A percentile compares a stretch with the other conserved stretches of the same genome.
Evolutionary conservation across 2,888 invertebrate species (phyloP).

Genomic region (Deilephila porcellus): DNA sequence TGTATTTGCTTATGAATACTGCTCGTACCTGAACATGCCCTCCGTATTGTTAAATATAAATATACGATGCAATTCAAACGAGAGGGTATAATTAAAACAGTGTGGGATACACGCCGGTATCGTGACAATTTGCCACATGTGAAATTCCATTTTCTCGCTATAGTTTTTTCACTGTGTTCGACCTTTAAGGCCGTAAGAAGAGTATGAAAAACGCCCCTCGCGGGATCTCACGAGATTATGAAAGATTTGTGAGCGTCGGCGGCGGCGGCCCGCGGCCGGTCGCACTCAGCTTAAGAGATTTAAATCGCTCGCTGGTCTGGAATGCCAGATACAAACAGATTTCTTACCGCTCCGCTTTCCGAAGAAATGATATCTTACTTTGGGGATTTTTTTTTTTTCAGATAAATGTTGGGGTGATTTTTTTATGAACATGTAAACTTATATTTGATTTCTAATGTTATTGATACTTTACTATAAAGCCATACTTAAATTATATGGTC

Average conservation of each 20-base stretch:
- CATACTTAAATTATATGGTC: not conserved
- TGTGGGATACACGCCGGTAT: slow-evolving; percentile 49
- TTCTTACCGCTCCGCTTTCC: slow-evolving; percentile 69
- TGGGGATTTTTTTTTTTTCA: slow-evolving; percentile 12
- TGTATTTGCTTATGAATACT: slow-evolving; percentile 84
- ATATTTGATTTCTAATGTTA: too few relatives aligned
- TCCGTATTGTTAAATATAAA: slow-evolving; percentile 68
- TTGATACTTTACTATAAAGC: not conserved
- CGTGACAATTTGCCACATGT: slow-evolving; percentile 34
- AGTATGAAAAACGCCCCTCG: slow-evolving; percentile 79
- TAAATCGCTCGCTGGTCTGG: slow-evolving; percentile 82
- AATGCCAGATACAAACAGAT: slow-evolving; percentile 83
- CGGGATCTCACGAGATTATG: slow-evolving; percentile 80
- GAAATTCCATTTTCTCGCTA: slow-evolving; percentile 48
- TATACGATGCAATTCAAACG: slow-evolving; percentile 65
- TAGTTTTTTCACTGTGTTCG: slow-evolving; percentile 53
- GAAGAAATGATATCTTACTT: slow-evolving; percentile 56
- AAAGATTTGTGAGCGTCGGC: slow-evolving; percentile 84
- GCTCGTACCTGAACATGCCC: slow-evolving; percentile 66
- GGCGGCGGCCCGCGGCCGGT: slow-evolving; percentile 72
- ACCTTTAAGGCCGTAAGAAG: slow-evolving; percentile 59
- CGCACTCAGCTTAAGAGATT: slow-evolving; percentile 82
- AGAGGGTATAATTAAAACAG: slow-evolving; percentile 74
- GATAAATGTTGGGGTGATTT: not conserved
- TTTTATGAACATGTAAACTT: not conserved